Evolutionary conservation across 2,797 vertebrate genomes (phyloP).

Genomic region (Ataeniobius toweri): DNA sequence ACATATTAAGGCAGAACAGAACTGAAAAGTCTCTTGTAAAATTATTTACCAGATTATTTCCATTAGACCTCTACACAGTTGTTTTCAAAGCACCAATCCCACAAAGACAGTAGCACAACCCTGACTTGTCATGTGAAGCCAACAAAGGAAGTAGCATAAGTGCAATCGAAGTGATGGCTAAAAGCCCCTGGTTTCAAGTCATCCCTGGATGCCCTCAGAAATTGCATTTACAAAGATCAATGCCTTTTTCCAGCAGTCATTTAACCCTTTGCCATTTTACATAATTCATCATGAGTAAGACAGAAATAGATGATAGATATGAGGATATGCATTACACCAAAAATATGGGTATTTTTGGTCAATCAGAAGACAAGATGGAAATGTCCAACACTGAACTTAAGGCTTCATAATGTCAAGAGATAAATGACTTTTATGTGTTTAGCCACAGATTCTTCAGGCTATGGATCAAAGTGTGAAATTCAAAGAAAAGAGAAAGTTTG

Average conservation of each 20-base stretch:
- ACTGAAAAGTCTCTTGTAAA: background rate
- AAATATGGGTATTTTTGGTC: background rate
- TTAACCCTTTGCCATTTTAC: background rate
- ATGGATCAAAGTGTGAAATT: background rate
- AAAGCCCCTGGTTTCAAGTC: background rate
- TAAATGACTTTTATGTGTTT: background rate
- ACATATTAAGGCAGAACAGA: background rate
- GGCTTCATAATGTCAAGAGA: background rate
- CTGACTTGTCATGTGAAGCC: background rate
- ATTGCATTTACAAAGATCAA: slow-evolving; percentile 3
- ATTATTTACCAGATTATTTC: background rate
- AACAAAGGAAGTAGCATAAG: background rate
- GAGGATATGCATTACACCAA: background rate
- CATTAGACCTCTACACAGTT: background rate
- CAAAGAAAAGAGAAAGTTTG: too few species aligned
- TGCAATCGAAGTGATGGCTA: background rate
- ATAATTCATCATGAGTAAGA: background rate
- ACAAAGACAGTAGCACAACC: background rate
- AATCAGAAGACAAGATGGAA: background rate
- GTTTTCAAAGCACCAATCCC: background rate
- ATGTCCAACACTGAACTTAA: too few species aligned
- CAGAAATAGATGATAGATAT: background rate
- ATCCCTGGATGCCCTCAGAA: background rate
- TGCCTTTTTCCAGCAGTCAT: background rate
- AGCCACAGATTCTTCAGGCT: background rate